Percentiles rank a stretch among this genome's conserved stretches.
These are phyloP conservation scores for Ellobius talpinus DNA, from an alignment of 2,113 vertebrate species.

Conservation along the genomic window DNA sequence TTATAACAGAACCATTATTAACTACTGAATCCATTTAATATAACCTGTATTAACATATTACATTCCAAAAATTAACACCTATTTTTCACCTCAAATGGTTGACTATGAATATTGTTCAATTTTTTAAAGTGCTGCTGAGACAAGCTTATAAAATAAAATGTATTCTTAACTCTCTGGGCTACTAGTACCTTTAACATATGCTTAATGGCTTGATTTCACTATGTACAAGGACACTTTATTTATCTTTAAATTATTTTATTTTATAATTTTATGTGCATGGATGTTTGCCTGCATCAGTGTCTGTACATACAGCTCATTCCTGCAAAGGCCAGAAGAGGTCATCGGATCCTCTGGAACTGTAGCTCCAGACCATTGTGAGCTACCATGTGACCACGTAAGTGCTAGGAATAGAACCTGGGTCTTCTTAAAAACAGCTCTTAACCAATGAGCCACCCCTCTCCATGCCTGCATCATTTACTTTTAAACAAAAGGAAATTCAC, in stretches of 20 bases:
- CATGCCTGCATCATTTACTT: not conserved
- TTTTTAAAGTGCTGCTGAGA: slow-evolving; percentile 48
- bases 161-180: not conserved
- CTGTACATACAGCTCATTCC: not conserved
- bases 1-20: slow-evolving; percentile 36
- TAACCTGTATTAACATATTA: slow-evolving; percentile 40
- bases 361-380: not conserved
- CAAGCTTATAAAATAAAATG: slow-evolving; percentile 40
- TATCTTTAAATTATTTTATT: not conserved
- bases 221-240: not conserved
- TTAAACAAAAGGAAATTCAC: slow-evolving; percentile 28
- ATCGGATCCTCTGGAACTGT: not conserved
- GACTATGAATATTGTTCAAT: not conserved
- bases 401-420: not conserved
- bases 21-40: slow-evolving; percentile 43
- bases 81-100: slow-evolving; percentile 63
- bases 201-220: slow-evolving; percentile 35
- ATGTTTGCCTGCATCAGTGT: not conserved
- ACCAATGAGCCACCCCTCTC: not conserved
- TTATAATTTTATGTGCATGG: not conserved
- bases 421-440: not conserved
- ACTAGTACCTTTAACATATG: not conserved
- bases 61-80: slow-evolving; percentile 14
- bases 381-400: not conserved
- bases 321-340: too few species aligned